phyloP scores from a whole-genome alignment of 2,888 invertebrate species.

The Sericinus montela region DNA sequence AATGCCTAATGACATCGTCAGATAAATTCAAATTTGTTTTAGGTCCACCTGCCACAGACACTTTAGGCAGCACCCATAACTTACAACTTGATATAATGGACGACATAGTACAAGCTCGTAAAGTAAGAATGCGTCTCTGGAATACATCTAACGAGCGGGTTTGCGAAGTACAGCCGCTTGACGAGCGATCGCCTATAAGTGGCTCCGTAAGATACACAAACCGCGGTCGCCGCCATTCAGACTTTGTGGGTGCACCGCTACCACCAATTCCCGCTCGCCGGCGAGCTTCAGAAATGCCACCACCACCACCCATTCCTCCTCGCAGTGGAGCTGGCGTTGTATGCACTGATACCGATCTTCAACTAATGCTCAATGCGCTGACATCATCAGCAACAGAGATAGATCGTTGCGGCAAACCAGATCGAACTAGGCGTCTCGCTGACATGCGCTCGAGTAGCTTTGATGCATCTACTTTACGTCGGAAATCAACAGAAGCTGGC shows the following conservation, averaged over 20 bases:
- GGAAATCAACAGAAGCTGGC: slow-evolving; percentile 65
- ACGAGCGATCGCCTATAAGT: slow-evolving; percentile 80
- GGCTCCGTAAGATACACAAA: slow-evolving; percentile 81
- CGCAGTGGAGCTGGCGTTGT: slow-evolving; percentile 81
- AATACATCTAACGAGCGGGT: slow-evolving; percentile 89
- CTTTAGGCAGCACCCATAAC: slow-evolving; percentile 88
- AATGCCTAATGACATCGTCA: too few species aligned
- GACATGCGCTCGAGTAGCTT: slow-evolving; percentile 91
- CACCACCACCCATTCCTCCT: slow-evolving; percentile 68
- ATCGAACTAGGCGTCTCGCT: slow-evolving; percentile 79
- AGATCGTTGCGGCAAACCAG: slow-evolving; percentile 82
- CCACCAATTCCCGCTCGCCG: slow-evolving; percentile 81
- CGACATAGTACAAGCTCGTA: slow-evolving; percentile 89
- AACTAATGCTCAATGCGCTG: slow-evolving; percentile 87
- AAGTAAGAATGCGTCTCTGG: slow-evolving; percentile 91
- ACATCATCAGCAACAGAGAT: slow-evolving; percentile 91
- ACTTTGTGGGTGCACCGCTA: slow-evolving; percentile 81
- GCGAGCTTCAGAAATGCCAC: slow-evolving; percentile 87
- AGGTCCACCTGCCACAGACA: slow-evolving; percentile 86
- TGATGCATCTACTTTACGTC: slow-evolving; percentile 86
- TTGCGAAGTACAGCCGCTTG: slow-evolving; percentile 89
- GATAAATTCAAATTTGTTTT: slow-evolving; percentile 23
- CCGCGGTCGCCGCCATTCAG: slow-evolving; percentile 84
- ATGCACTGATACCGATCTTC: slow-evolving; percentile 90
- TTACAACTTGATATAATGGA: slow-evolving; percentile 93